Base-by-base conservation (phyloP, 2,888 invertebrate species). In the Aphelenchoides bicaudatus region DNA sequence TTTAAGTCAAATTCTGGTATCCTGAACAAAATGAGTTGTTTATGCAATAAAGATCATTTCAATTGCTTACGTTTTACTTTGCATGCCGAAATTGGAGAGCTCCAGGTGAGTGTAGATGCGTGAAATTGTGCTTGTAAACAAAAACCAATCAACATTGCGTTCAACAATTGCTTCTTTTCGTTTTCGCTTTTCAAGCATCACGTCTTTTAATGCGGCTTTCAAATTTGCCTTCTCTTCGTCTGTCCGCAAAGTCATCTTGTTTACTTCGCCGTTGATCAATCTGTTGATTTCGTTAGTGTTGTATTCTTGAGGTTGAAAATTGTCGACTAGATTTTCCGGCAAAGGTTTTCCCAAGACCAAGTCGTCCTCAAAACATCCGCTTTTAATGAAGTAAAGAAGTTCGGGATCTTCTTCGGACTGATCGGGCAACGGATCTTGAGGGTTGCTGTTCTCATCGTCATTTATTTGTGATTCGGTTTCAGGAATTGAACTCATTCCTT, bases 281-380 rank as follows among this genome's bases (percentile, higher is more conserved):
- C 43, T 43, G 43, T 8, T 43, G 21, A 43, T 25, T 6, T 43
- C 21, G 6, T 25, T 25, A 43, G 16, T 21, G 43, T 43, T 43
- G 43, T 43, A 25, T 25, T 43, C 16, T 6, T 43, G 21, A 6
- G 25, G 21, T 10, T 43, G 21, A 25, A 43, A 43, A n/a, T 25
- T 19, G n/a, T 43, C 43, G 25, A 25, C 21, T n/a, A 25, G 16
- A 25, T 43, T 43, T 25, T 43, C 43, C 21, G 16, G 21, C 43
- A 43, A 8, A 10, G 43, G 43, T 43, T 43, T 25, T 8, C 8
- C 25, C 43, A 6, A 43, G 6, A 25, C 21, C 10, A 8, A 8
- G 43, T 43, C 43, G 23, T 43, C 43, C 25, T 43, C 43, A 25
- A 43, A 43, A 8, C 43, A 25, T n/a, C 43, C 43, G 23, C 25